Base-by-base conservation (phyloP, 1,140 invertebrate genomes). In the Neotoxoptera formosana region DNA sequence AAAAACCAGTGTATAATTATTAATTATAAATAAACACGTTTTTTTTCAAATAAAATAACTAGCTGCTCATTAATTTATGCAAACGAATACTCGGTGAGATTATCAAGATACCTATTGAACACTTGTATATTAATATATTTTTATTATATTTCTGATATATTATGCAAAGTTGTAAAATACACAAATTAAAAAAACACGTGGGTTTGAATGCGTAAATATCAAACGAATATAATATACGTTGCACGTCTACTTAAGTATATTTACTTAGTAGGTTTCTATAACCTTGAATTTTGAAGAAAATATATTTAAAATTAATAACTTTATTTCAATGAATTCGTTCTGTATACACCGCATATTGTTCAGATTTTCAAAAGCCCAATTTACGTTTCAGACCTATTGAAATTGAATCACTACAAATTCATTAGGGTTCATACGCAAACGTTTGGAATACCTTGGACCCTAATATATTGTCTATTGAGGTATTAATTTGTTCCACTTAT, bases 201-300 rank as follows among this genome's bases (percentile, higher is more conserved):
- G 45, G 45, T 48, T 17, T 87, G 30, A 47, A 25, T n/a, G 45
- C 17, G 86, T 87, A 25, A 87, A 87, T 87, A 45, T n/a, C 25
- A 87, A 48, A 48, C 11, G 83, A 9, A 45, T 30, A 76, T 30
- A 76, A 76, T 41, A 41, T 41, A 67, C 30, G 60, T n/a, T 67
- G 41, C 7, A 84, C 9, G 83, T 84, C 36, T 41, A 45, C 11
- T 84, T 41, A 30, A 87, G 30, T 87, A 48, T 87, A 87, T 87
- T 87, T n/a, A 87, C 86, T n/a, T 87, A 45, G 36, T 48, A 48
- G 86, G 45, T 48, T 87, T 87, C 17, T n/a, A 87, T 34, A 87
- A 48, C 86, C 86, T 87, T 87, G 86, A 87, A 87, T 87, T 87
- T 34, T 20, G 0, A n/a, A 87, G 86, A n/a, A 48, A 87, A 48